Conservation (phyloP, 2,888 invertebrate genomes). For the Rhyacophila evoluta region DNA sequence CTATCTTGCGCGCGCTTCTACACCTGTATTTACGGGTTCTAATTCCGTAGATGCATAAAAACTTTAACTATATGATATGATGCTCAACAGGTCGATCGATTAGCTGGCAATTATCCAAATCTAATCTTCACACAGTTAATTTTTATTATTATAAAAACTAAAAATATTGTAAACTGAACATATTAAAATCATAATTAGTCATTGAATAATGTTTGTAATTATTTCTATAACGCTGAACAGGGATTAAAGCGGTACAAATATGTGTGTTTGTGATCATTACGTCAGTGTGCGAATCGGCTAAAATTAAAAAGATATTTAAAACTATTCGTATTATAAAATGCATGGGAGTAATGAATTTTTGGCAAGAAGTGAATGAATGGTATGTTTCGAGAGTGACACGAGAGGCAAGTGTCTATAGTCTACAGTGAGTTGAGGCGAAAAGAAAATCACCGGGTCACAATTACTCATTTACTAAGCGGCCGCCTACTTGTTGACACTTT, state of each 20-base stretch:
- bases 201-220: no score
- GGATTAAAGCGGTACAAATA: background rate
- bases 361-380: constrained; percentile 5
- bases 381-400: background rate
- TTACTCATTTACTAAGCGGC: background rate
- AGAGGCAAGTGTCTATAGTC: constrained; percentile 5
- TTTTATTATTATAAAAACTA: no score
- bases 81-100: no score
- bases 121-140: no score
- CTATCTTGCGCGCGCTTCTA: no score
- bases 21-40: no score
- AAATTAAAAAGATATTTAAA: background rate
- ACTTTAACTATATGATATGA: no score
- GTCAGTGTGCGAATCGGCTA: background rate
- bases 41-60: no score
- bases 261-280: background rate
- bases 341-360: constrained; percentile 7
- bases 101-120: no score
- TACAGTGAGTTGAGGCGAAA: background rate
- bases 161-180: no score
- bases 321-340: background rate
- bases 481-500: background rate
- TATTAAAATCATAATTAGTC: no score
- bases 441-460: background rate
- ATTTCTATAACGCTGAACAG: no score